Evolutionary conservation across 1,140 invertebrate species (phyloP).

Genomic region (Akabosia matsudoensis): DNA sequence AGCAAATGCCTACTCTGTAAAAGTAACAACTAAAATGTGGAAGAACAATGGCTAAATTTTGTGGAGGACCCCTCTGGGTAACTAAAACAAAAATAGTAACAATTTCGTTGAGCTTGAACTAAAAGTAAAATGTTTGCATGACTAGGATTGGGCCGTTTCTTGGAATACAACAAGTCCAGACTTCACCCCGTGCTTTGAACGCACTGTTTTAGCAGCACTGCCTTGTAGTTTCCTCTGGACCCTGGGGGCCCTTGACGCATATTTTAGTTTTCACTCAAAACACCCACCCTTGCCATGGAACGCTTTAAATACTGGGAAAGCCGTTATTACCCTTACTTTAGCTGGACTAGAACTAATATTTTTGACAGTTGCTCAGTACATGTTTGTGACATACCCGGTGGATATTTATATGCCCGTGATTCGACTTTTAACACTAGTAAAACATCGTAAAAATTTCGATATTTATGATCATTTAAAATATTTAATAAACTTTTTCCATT

Average conservation of each 20-base stretch:
- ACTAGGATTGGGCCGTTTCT: slow-evolving; percentile 67
- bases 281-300: slow-evolving; percentile 75
- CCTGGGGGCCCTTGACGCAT: slow-evolving; percentile 70
- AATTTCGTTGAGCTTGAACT: background rate
- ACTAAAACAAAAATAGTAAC: background rate
- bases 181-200: slow-evolving; percentile 81
- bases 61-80: background rate
- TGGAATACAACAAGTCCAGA: slow-evolving; percentile 70
- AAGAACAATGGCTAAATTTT: background rate
- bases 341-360: slow-evolving; percentile 3
- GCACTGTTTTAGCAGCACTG: slow-evolving; percentile 79
- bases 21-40: background rate
- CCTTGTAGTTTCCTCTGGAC: slow-evolving; percentile 82
- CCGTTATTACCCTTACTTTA: slow-evolving; percentile 56
- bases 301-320: slow-evolving; percentile 71
- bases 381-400: slow-evolving; percentile 40
- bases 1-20: background rate
- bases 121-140: too few species aligned
- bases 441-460: background rate
- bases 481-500: slow-evolving; percentile 29
- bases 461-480: background rate
- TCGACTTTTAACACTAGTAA: slow-evolving; percentile 26
- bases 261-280: slow-evolving; percentile 72
- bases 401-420: slow-evolving; percentile 48
- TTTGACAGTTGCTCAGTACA: background rate